Percentiles rank a stretch among this genome's conserved stretches.
Conservation (phyloP, 2,888 invertebrate species). For the Labia minor region DNA sequence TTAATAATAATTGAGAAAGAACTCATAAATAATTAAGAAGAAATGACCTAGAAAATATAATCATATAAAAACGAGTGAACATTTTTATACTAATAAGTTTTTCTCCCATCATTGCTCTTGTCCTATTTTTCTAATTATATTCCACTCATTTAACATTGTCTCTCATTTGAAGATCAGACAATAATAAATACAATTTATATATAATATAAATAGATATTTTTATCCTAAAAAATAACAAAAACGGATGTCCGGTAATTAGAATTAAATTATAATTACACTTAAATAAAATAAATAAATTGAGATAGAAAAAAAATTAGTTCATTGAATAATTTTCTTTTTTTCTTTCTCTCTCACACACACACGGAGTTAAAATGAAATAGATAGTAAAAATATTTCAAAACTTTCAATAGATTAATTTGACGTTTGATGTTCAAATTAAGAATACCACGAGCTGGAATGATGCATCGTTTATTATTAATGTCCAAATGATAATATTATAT, state of each 20-base stretch:
- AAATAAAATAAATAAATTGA: neutral
- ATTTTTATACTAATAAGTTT: no score
- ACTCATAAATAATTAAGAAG: no score
- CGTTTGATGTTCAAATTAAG: slow-evolving; percentile 1
- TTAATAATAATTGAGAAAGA: no score
- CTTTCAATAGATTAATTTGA: slow-evolving; percentile 3
- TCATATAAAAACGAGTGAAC: no score
- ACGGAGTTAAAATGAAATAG: no score
- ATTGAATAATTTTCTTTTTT: no score
- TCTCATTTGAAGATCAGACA: neutral
- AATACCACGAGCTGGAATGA: neutral
- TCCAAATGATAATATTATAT: neutral
- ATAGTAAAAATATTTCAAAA: neutral
- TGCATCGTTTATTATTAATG: slow-evolving; percentile 13
- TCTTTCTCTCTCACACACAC: no score
- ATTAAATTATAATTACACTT: neutral
- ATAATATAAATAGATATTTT: neutral
- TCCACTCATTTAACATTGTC: no score
- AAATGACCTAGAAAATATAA: no score
- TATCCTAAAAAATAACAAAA: neutral
- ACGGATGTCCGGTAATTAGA: neutral
- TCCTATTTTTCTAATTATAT: no score
- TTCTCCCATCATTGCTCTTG: no score
- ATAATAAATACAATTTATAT: neutral
- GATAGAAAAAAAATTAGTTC: neutral